Percentiles rank a stretch among this genome's conserved stretches.
Conservation (phyloP, 2,113 vertebrate species). For the Tichodroma muraria region DNA sequence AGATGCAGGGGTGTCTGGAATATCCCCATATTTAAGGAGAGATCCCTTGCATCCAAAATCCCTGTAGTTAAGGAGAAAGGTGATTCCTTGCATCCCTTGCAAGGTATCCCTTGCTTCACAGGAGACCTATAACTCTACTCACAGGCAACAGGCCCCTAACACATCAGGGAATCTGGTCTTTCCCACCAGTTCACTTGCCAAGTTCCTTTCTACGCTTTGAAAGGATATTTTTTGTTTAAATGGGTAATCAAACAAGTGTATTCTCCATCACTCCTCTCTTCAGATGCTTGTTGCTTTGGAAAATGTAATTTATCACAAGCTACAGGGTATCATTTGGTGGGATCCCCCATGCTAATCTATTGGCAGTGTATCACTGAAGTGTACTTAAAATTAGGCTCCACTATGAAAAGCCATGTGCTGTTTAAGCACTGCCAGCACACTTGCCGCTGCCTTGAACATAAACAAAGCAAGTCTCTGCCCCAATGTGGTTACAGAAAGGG, state of each 20-base stretch:
- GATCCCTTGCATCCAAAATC: neutral
- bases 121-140: neutral
- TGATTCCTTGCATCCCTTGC: neutral
- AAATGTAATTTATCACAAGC: slow-evolving; percentile 1
- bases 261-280: neutral
- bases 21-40: neutral
- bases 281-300: neutral
- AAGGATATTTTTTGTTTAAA: neutral
- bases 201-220: neutral
- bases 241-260: neutral
- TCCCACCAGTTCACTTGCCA: neutral
- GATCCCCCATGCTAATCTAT: neutral
- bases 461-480: neutral
- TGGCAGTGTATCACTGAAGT: neutral
- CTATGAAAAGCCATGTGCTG: neutral
- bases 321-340: neutral
- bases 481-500: neutral
- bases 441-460: neutral
- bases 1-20: neutral
- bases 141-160: neutral
- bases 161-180: neutral
- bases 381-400: neutral
- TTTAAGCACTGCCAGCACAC: neutral
- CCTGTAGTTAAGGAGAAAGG: neutral
- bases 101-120: neutral